Evolutionary conservation across 2,888 invertebrate genomes (phyloP), one percentile per base, ranked within the genome.

Genomic region (Lucinisca nassula): DNA sequence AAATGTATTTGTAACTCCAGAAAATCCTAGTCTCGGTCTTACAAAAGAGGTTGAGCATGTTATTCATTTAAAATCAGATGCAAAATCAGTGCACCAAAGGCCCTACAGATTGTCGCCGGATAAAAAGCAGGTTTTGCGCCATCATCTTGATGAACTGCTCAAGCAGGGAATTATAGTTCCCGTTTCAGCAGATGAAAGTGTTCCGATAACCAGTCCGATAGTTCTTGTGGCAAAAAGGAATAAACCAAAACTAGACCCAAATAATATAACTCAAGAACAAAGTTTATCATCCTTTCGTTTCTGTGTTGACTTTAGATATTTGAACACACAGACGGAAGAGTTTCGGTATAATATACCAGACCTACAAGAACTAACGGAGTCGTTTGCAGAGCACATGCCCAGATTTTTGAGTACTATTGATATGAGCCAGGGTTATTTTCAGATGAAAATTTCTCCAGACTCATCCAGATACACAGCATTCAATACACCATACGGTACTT

Each of bases 401-500:
- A 82, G 82, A 32, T 86, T 30, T 45, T 58, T 79, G n/a, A n/a
- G n/a, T n/a, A n/a, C n/a, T n/a, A n/a, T n/a, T n/a, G n/a, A n/a
- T n/a, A n/a, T n/a, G n/a, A 27, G 12, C 72, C 6, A 17, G 1
- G 72, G 72, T 3, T 72, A 35, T 35, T 72, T 90, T 45, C 88
- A 88, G 30, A 85, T 90, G 73, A 30, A 38, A 6, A 81, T 85
- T 40, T 76, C 83, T 61, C 30, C 30, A 2, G 73, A 80, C 12
- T 82, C 85, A 10, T 32, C 88, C 6, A 84, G 87, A 37, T 88
- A 82, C 73, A 86, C 88, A 27, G 84, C 88, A 24, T 90, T 88
- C 75, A 89, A 86, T 72, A 86, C 91, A 32, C 75, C 79, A 67
- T 89, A 75, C 79, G 88, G 88, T 10, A 89, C 89, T 0, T 89